Evolutionary conservation across 2,888 invertebrate genomes (phyloP).

Genomic region (Troides oblongomaculatus): DNA sequence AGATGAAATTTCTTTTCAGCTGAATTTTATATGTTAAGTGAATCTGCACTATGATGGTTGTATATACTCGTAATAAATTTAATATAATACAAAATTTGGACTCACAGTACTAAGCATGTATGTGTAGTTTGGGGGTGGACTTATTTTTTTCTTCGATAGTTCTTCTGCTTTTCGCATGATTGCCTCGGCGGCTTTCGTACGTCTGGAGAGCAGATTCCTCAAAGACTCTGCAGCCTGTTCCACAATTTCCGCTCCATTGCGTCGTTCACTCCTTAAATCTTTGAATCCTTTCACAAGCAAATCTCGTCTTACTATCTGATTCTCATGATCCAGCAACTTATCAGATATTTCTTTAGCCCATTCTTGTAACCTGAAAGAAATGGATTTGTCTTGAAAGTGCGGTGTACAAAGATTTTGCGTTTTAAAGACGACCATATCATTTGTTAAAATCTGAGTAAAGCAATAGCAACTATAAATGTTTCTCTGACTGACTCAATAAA

Average conservation of each 20-base stretch:
- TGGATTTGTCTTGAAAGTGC: not conserved
- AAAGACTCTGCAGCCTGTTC: constrained; percentile 54
- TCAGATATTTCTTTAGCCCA: constrained; percentile 65
- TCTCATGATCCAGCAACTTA: constrained; percentile 52
- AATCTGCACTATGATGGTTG: no score
- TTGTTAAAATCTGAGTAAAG: no score
- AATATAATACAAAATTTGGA: constrained; percentile 27
- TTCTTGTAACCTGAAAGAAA: constrained; percentile 50
- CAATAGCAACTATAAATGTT: no score
- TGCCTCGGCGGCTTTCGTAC: constrained; percentile 58
- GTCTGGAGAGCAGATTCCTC: constrained; percentile 51
- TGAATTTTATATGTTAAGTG: no score
- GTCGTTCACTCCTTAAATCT: constrained; percentile 50
- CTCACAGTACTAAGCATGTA: constrained; percentile 65
- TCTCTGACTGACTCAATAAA: no score
- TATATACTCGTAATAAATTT: no score
- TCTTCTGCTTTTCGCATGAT: constrained; percentile 66
- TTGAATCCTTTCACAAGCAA: constrained; percentile 55
- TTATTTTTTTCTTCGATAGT: constrained; percentile 42
- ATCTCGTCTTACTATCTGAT: constrained; percentile 55
- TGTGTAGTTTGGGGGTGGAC: constrained; percentile 45
- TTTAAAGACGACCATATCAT: no score
- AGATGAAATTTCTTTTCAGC: no score
- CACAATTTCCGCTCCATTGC: constrained; percentile 62
- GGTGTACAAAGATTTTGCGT: not conserved